Conservation (phyloP, 2,113 vertebrate genomes). For the Pseudorectes ferrugineus region DNA sequence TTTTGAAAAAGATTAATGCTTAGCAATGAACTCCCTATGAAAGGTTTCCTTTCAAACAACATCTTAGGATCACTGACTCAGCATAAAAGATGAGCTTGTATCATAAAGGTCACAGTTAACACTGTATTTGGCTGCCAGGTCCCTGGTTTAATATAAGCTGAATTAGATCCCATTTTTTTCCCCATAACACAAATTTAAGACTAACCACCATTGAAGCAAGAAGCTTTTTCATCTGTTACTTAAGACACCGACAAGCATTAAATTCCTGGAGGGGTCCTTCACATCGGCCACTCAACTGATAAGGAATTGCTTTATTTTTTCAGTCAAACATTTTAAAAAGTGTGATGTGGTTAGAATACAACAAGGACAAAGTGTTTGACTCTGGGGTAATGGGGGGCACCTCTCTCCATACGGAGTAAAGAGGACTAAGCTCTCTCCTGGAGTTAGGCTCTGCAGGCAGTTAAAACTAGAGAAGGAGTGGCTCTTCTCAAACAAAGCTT, state of each 20-base stretch:
- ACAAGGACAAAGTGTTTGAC: neutral
- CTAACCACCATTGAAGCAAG: neutral
- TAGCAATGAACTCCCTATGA: constrained; percentile 14
- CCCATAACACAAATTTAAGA: neutral
- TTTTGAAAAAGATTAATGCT: constrained; percentile 76
- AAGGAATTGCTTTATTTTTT: neutral
- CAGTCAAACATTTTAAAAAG: neutral
- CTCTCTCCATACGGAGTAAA: neutral
- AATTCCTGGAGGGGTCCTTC: neutral
- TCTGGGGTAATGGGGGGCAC: neutral
- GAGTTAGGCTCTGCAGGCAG: neutral
- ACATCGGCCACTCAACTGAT: neutral
- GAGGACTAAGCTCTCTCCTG: neutral
- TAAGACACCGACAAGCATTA: neutral
- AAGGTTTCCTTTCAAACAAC: constrained; percentile 55
- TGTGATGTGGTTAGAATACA: neutral
- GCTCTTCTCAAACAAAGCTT: neutral
- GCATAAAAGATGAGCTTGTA: constrained; percentile 42
- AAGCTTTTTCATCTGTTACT: neutral
- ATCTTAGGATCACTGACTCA: constrained; percentile 54
- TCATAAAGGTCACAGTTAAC: constrained; percentile 61
- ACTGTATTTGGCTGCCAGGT: neutral
- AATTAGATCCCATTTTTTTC: constrained; percentile 1
- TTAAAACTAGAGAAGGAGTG: neutral
- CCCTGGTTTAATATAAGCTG: constrained; percentile 11